Evolutionary conservation across 2,888 invertebrate genomes (phyloP).

Genomic region (Erpobdella octoculata): DNA sequence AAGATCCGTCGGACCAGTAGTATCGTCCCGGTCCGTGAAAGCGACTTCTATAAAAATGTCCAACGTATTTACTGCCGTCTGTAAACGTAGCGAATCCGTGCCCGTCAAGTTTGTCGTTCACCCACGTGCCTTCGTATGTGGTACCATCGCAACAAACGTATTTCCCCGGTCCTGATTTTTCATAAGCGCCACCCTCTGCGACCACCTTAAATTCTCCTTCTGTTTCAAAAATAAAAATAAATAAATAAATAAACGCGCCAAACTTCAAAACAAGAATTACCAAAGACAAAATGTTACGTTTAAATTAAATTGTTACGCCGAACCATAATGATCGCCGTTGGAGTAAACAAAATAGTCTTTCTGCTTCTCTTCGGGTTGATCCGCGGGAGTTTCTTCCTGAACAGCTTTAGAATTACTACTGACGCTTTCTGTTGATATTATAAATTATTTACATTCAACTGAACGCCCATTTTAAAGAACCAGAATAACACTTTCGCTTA

Average conservation of each 20-base stretch:
- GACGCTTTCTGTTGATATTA: too few relatives aligned
- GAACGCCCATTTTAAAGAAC: too few relatives aligned
- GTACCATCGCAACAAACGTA: neutral
- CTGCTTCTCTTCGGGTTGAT: neutral
- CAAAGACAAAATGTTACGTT: neutral
- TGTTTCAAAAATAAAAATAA: neutral
- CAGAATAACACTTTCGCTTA: too few relatives aligned
- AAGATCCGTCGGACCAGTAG: slow-evolving; percentile 14
- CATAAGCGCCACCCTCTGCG: neutral
- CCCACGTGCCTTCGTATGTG: slow-evolving; percentile 14
- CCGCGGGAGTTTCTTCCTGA: neutral
- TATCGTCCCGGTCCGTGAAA: slow-evolving; percentile 8
- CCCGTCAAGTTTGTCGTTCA: neutral
- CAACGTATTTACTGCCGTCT: neutral
- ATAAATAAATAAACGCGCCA: neutral
- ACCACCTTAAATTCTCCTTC: slow-evolving; percentile 3
- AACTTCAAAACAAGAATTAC: neutral
- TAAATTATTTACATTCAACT: too few relatives aligned
- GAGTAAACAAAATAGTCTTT: slow-evolving; percentile 10
- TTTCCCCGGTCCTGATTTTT: slow-evolving; percentile 16
- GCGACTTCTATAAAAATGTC: neutral
- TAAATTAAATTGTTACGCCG: neutral
- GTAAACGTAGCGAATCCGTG: neutral
- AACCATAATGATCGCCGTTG: slow-evolving; percentile 19
- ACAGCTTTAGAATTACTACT: too few relatives aligned